These are phyloP conservation scores for Neopipo cinnamomea DNA, from an alignment of 2,113 vertebrate species.

Conservation along the genomic window DNA sequence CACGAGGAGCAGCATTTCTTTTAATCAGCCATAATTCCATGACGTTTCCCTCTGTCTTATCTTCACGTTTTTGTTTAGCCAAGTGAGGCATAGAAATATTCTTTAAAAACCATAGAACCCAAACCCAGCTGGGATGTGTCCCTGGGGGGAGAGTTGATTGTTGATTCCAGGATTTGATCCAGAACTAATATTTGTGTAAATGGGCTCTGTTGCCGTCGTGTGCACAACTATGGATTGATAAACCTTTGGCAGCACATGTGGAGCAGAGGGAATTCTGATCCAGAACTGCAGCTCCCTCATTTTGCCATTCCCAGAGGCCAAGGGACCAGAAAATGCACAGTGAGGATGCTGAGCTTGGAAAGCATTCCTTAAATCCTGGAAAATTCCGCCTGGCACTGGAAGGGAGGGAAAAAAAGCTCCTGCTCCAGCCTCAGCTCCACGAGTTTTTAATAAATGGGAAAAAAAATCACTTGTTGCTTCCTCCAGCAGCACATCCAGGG, in stretches of 20 bases:
- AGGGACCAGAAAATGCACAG: background rate
- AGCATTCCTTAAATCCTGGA: background rate
- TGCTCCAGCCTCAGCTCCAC: background rate
- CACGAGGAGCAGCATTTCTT: background rate
- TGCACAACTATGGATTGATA: background rate
- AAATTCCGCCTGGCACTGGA: background rate
- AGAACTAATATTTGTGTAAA: background rate
- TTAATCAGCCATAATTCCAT: background rate
- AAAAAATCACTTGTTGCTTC: background rate
- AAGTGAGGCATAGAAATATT: background rate
- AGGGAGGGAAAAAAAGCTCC: background rate
- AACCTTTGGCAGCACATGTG: background rate
- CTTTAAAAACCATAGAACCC: background rate
- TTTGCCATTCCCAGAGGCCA: background rate
- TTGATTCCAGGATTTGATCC: background rate
- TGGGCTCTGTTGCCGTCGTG: background rate
- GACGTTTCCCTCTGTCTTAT: background rate
- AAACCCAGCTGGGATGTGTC: background rate
- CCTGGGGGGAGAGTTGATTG: background rate
- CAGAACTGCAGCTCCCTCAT: background rate
- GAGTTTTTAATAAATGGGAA: background rate
- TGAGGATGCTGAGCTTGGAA: background rate
- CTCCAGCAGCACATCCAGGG: background rate
- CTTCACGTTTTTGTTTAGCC: background rate
- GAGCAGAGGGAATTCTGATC: constrained; percentile 20